A percentile compares a stretch with the other conserved stretches of the same genome.
Conservation (phyloP, 2,888 invertebrate genomes). For the Cheilosia variabilis region DNA sequence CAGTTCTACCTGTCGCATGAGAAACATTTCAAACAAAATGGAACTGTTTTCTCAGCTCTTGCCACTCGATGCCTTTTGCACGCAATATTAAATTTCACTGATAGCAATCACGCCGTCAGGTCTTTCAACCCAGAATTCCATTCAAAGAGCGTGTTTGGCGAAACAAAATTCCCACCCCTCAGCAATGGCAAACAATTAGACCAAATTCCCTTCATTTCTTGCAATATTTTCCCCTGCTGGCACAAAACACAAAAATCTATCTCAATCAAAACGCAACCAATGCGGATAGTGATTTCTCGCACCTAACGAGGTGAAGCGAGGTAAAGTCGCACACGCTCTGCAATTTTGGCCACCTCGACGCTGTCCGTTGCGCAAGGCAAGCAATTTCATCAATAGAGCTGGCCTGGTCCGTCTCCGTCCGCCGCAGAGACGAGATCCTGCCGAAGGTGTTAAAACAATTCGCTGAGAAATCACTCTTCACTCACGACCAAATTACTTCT, state of each 20-base stretch:
- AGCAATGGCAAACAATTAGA: conserved; percentile 23
- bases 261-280: conserved; percentile 15
- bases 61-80: no score
- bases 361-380: conserved; percentile 51
- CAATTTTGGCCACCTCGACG: conserved; percentile 47
- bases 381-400: conserved; percentile 57
- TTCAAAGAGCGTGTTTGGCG: not conserved
- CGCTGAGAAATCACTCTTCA: conserved; percentile 68
- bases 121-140: not conserved
- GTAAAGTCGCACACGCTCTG: conserved; percentile 48
- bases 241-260: conserved; percentile 14
- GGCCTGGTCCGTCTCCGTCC: not conserved
- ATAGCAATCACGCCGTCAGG: not conserved
- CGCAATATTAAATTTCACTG: conserved; percentile 1
- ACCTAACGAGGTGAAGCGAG: conserved; percentile 53
- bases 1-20: no score
- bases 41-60: no score
- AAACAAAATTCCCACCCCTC: conserved; percentile 12
- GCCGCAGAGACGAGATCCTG: conserved; percentile 55
- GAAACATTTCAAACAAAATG: no score
- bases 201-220: conserved; percentile 29
- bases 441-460: conserved; percentile 69
- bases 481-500: conserved; percentile 49
- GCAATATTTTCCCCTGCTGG: conserved; percentile 27
- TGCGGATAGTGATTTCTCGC: conserved; percentile 42